Conservation (phyloP, 37 sponge, comb jelly and placozoan species). For the Aplysina aerophoba region DNA sequence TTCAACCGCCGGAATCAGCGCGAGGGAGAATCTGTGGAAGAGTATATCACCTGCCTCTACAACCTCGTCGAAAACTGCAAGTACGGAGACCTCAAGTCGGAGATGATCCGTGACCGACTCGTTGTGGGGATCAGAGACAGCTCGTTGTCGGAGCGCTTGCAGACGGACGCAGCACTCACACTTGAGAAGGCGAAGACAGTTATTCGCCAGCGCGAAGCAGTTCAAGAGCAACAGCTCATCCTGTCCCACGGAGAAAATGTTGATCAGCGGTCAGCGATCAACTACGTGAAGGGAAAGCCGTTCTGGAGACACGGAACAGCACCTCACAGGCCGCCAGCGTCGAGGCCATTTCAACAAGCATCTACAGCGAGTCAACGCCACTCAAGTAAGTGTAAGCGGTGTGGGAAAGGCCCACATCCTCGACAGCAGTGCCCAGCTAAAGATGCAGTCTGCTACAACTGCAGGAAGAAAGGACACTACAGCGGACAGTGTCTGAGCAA, state of each 20-base stretch:
- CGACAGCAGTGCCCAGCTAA: constrained; percentile 50
- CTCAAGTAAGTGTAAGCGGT: no score
- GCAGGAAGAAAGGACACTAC: constrained; percentile 61
- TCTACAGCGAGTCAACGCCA: no score
- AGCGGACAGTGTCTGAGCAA: constrained; percentile 23
- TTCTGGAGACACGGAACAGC: background rate
- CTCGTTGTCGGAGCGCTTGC: constrained; percentile 19
- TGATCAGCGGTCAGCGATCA: background rate
- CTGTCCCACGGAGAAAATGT: background rate
- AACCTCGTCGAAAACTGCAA: constrained; percentile 24
- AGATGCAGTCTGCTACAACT: constrained; percentile 43
- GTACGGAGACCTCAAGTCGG: constrained; percentile 21
- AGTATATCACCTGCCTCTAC: constrained; percentile 33
- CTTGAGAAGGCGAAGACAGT: constrained; percentile 25
- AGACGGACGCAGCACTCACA: constrained; percentile 33
- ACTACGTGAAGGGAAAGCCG: background rate
- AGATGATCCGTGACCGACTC: constrained; percentile 42
- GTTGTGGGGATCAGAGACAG: constrained; percentile 28
- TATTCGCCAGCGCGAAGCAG: constrained; percentile 29
- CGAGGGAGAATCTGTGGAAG: constrained; percentile 15
- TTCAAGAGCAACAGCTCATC: constrained; percentile 31
- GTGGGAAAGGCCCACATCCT: constrained; percentile 29
- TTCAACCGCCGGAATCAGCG: constrained; percentile 26
- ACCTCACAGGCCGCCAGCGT: background rate
- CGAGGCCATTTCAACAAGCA: background rate